These are phyloP conservation scores for Phyllostomus discolor DNA, from an alignment of 2,113 vertebrate species.

Conservation along the genomic window DNA sequence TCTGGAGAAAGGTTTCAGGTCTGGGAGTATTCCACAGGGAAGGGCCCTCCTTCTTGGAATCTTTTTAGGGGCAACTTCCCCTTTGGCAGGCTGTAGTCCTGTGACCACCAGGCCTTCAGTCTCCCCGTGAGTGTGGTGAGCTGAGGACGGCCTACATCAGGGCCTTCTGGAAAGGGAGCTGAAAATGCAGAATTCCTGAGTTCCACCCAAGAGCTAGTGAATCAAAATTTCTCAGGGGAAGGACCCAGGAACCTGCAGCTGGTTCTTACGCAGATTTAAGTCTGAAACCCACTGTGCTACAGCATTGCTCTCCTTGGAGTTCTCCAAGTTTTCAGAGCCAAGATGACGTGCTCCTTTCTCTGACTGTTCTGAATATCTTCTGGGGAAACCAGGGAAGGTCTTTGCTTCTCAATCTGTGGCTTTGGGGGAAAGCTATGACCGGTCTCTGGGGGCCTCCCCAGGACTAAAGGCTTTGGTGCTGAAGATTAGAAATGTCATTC, in stretches of 20 bases:
- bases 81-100: background rate
- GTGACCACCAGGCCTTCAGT: background rate
- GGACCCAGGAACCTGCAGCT: background rate
- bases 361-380: background rate
- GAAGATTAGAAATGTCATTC: background rate
- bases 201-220: background rate
- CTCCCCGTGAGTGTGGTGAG: background rate
- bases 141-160: background rate
- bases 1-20: background rate
- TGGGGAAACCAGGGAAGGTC: background rate
- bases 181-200: background rate
- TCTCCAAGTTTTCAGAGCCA: background rate
- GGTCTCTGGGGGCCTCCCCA: background rate
- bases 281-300: background rate
- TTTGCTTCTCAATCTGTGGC: background rate
- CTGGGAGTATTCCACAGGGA: background rate
- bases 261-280: background rate
- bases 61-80: background rate
- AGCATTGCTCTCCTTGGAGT: background rate
- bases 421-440: background rate
- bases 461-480: background rate
- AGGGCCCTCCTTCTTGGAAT: background rate
- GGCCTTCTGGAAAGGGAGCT: background rate
- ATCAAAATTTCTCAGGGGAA: background rate
- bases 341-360: background rate